Evolutionary conservation across 2,888 invertebrate species (phyloP).

Genomic region (Ectobius pallidus): DNA sequence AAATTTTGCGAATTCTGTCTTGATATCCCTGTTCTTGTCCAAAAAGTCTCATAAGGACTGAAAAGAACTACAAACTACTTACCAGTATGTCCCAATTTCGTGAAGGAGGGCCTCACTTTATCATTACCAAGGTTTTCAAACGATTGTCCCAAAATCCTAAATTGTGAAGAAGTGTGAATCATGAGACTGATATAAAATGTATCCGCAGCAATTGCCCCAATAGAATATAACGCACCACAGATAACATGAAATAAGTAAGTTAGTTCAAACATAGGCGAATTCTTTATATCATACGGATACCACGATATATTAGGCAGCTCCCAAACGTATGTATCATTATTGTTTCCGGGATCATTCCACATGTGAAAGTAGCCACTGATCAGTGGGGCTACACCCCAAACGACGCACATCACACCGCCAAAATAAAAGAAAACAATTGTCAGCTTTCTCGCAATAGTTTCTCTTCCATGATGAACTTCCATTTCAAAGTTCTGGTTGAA

Average conservation of each 20-base stretch:
- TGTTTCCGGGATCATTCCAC: neutral
- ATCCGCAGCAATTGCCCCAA: constrained; percentile 48
- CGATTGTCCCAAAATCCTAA: neutral
- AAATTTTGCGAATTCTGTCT: too few relatives aligned
- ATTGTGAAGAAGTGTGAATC: constrained; percentile 26
- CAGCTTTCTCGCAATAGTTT: neutral
- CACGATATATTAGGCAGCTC: constrained; percentile 50
- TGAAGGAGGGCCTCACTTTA: too few relatives aligned
- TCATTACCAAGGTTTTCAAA: too few relatives aligned
- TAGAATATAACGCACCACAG: constrained; percentile 45
- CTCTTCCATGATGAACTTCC: neutral
- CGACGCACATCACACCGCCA: neutral
- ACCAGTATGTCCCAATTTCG: too few relatives aligned
- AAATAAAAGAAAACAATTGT: neutral
- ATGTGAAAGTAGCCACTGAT: neutral
- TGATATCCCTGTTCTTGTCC: too few relatives aligned
- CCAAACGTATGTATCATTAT: constrained; percentile 19
- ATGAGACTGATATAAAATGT: constrained; percentile 43
- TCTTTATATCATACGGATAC: constrained; percentile 49
- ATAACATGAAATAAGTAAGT: constrained; percentile 46
- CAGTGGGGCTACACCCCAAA: neutral
- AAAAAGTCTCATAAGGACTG: too few relatives aligned
- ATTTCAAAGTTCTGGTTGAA: neutral
- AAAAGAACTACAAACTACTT: too few relatives aligned
- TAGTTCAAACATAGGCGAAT: constrained; percentile 46